Percentiles rank a stretch among this genome's conserved stretches.
These are phyloP conservation scores for Nemotelus pantherinus DNA, from an alignment of 2,888 invertebrate species.

Conservation along the genomic window DNA sequence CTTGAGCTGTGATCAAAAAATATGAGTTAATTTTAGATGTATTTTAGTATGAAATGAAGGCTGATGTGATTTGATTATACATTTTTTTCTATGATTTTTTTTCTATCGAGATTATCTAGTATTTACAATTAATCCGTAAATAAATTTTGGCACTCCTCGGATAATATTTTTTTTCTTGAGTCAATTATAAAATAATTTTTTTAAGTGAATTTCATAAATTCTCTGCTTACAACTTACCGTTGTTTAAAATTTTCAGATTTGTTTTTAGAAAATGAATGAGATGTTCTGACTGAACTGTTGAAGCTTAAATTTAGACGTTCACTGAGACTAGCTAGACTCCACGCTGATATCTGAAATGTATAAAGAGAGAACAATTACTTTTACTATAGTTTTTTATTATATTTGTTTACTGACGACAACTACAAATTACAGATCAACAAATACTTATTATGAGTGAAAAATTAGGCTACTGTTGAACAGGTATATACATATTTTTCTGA, in stretches of 20 bases:
- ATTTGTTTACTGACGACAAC: too few relatives aligned
- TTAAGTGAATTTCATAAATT: too few relatives aligned
- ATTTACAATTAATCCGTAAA: background rate
- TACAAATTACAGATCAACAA: too few relatives aligned
- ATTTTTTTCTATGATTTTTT: background rate
- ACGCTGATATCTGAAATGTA: conserved; percentile 56
- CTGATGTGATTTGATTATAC: background rate
- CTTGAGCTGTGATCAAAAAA: conserved; percentile 26
- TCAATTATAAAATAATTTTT: background rate
- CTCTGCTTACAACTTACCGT: conserved; percentile 32
- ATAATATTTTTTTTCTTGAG: background rate
- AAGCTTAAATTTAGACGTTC: conserved; percentile 58
- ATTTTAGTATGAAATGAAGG: too few relatives aligned
- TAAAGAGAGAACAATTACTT: conserved; percentile 5
- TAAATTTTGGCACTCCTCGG: background rate
- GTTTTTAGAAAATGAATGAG: conserved; percentile 34
- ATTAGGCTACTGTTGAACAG: too few relatives aligned
- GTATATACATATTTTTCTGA: too few relatives aligned
- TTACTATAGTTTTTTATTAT: too few relatives aligned
- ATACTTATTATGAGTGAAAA: too few relatives aligned
- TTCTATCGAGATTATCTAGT: background rate
- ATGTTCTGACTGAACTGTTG: conserved; percentile 50
- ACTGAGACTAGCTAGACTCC: conserved; percentile 59
- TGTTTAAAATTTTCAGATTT: conserved; percentile 38
- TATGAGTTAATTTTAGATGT: background rate